Conservation (phyloP, 2,113 vertebrate genomes). For the rabbit (Oryctolagus cuniculus) region mOryCun1.1 NC_091440.1:116930001-116930500, state of each 20-base stretch:
- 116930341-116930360: background rate
- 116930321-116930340: background rate
- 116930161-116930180: background rate
- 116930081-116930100: too few relatives aligned
- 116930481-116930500: background rate
- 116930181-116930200: background rate
- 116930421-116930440: background rate
- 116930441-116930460: background rate
- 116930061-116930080: too few relatives aligned
- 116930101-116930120: background rate
- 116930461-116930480: background rate
- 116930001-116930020: too few relatives aligned
- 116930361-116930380: background rate
- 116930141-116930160: background rate
- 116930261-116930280: constrained; percentile 99
- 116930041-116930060: too few relatives aligned
- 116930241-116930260: constrained; percentile 98
- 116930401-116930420: background rate
- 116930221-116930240: constrained; percentile 99
- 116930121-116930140: constrained; percentile 47
- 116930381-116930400: constrained; percentile 21
- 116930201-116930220: constrained; percentile 95
- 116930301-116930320: accelerated
- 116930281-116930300: constrained; percentile 89
- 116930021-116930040: too few relatives aligned